These are phyloP conservation scores for Pica pica DNA, from an alignment of 2,113 vertebrate genomes.

Conservation along the genomic window DNA sequence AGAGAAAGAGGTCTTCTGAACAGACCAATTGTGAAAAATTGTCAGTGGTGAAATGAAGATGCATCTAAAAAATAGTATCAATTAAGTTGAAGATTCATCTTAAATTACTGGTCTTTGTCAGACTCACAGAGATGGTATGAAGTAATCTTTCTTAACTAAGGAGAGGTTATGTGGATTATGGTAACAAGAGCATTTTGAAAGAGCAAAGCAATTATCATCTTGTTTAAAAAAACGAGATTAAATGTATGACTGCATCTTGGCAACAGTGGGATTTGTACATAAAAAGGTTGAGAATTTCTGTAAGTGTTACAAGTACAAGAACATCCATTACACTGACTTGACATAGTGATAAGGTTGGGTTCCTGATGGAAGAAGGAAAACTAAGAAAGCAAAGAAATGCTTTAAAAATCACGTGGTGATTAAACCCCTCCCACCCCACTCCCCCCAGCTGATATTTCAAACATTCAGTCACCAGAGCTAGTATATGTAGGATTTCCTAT, in stretches of 20 bases:
- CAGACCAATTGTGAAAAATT: not conserved
- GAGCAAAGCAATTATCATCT: not conserved
- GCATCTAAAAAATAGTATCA: not conserved
- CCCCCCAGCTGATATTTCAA: not conserved
- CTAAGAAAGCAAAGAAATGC: not conserved
- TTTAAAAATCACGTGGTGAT: not conserved
- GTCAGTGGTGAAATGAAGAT: not conserved
- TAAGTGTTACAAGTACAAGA: not conserved
- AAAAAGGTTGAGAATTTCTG: not conserved
- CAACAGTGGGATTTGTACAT: not conserved
- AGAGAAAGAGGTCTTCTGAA: not conserved
- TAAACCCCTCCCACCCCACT: not conserved
- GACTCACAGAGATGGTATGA: not conserved
- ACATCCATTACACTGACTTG: fast-evolving
- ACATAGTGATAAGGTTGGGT: not conserved
- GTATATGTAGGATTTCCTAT: not conserved
- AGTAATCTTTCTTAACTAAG: not conserved
- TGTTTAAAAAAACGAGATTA: not conserved
- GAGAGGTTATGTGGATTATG: not conserved
- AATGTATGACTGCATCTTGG: not conserved
- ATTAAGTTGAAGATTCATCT: not conserved
- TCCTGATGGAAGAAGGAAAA: not conserved
- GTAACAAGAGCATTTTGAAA: not conserved
- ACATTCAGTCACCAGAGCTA: not conserved
- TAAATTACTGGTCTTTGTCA: not conserved